Evolutionary conservation across 2,888 invertebrate species (phyloP), one percentile per base, ranked within the genome.

Genomic region (Sphaerophoria taeniata): DNA sequence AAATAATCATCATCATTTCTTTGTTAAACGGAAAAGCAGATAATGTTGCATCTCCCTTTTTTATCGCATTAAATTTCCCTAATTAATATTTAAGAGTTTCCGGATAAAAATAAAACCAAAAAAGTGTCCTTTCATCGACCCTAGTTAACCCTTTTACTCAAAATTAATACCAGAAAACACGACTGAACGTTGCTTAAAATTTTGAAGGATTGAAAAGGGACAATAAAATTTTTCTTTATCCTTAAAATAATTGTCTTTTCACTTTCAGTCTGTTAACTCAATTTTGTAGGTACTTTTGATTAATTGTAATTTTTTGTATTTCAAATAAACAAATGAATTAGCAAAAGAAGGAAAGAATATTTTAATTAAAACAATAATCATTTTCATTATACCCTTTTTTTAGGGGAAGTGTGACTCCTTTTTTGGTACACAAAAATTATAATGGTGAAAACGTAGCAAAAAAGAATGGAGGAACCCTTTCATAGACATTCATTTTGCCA

Each of bases 291-390:
- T 43, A 11, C 9, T 43, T 43, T 3, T 14, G 39, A 33, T 6
- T 33, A 34, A n/a, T 33, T 11, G 33, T 11, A n/a, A 31, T 55
- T 55, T 14, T 53, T 39, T 67, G 34, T 49, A n/a, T 49, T 65
- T 36, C 11, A 11, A 34, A 24, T 31, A 31, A 24, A 43, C 43
- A 43, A 43, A 43, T 3, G 9, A 43, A 43, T 43, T 43, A 43
- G 43, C 11, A 43, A 43, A 43, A 43, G 9, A 43, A 43, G 3
- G 11, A 56, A 14, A 34, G 34, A 56, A 5, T 16, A 39, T 58
- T 58, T 58, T 58, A 58, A 58, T 58, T 58, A 39, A 58, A 58
- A 58, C 58, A 58, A 39, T 58, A 39, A 58, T 58, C 39, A 58
- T 36, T 24, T 24, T 24, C 39, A 16, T 58, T 43, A 43, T 43